Evolutionary conservation across 2,888 invertebrate species (phyloP).

Genomic region (Creontiades dilutus): DNA sequence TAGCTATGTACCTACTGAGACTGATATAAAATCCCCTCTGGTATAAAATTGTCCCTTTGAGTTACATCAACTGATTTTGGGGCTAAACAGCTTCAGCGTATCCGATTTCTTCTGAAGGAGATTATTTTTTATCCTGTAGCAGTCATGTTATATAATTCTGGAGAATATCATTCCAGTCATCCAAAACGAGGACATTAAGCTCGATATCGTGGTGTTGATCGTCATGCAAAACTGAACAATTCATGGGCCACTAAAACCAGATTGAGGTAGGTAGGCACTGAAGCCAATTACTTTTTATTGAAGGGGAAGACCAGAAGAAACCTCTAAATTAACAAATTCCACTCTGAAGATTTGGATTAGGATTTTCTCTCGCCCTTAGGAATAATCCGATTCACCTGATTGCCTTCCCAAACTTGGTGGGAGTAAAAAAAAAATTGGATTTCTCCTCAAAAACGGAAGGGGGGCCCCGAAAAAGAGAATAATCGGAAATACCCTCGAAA

Average conservation of each 20-base stretch:
- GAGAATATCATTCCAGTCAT: no score
- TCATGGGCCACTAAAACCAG: not conserved
- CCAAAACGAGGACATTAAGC: no score
- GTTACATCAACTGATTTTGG: no score
- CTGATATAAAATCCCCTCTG: no score
- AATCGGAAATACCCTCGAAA: constrained; percentile 33
- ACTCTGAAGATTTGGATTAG: constrained; percentile 23
- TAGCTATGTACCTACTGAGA: no score
- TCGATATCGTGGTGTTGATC: no score
- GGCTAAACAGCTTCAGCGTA: no score
- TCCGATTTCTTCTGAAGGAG: no score
- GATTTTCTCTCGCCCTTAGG: constrained; percentile 1
- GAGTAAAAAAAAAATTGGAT: not conserved
- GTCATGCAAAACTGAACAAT: not conserved
- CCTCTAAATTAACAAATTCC: not conserved
- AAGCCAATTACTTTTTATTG: not conserved
- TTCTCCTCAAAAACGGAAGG: not conserved
- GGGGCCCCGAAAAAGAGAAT: not conserved
- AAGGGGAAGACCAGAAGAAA: not conserved
- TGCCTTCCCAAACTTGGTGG: not conserved
- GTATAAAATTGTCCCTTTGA: no score
- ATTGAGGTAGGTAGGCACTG: not conserved
- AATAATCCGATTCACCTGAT: constrained; percentile 61
- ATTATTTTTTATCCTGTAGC: no score
- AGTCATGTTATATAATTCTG: no score